These are phyloP conservation scores for Potamilus streckersoni DNA, from an alignment of 1,140 invertebrate genomes.

Conservation along the genomic window DNA sequence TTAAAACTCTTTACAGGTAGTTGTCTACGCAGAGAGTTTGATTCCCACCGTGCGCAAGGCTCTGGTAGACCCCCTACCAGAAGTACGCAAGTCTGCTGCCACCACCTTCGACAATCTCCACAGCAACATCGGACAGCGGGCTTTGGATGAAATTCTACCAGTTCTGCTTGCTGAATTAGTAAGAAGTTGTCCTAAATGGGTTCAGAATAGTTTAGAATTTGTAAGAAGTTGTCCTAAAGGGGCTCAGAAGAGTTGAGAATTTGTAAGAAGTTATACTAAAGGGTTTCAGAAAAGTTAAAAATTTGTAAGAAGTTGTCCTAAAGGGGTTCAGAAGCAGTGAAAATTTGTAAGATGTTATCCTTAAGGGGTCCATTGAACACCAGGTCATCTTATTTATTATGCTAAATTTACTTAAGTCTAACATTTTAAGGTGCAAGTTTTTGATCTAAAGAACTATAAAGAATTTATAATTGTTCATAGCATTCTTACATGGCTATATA, in stretches of 20 bases:
- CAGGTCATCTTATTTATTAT: not conserved
- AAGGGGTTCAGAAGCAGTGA: not conserved
- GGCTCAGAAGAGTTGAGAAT: constrained; percentile 6
- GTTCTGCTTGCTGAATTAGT: constrained; percentile 86
- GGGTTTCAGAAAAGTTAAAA: not conserved
- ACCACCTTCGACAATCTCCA: constrained; percentile 97
- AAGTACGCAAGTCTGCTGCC: constrained; percentile 94
- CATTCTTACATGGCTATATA: too few relatives aligned
- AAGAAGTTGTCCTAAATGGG: constrained; percentile 3
- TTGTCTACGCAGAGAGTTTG: constrained; percentile 83
- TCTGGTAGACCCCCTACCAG: constrained; percentile 90
- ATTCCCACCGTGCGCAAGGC: constrained; percentile 97
- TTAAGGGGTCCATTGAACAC: too few relatives aligned
- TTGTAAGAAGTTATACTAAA: not conserved
- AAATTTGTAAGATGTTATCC: too few relatives aligned
- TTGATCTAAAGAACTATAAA: too few relatives aligned
- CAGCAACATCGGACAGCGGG: constrained; percentile 91
- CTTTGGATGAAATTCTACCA: constrained; percentile 97
- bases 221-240: constrained; percentile 50
- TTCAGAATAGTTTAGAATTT: constrained; percentile 70
- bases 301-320: not conserved
- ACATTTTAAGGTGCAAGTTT: not conserved
- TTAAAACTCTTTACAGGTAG: constrained; percentile 47
- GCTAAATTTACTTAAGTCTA: not conserved
- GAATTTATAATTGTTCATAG: too few relatives aligned